Base-by-base conservation (phyloP, 2,113 vertebrate species). In the Hippopotamus amphibius region DNA sequence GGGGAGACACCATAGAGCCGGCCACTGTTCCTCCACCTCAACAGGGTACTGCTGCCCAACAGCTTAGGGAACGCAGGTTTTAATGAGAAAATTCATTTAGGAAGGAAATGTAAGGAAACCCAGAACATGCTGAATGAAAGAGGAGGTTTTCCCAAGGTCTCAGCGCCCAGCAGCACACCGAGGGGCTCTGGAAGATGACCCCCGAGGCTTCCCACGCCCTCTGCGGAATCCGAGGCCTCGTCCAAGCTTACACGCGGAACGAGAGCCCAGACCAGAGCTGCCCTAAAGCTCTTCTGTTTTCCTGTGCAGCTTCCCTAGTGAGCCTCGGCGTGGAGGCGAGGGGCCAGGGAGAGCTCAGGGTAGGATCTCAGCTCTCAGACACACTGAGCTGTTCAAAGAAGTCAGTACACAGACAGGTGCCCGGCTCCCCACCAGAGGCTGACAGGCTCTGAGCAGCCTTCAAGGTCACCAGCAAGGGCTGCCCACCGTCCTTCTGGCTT, bases 11-110 rank as follows among this genome's bases (percentile, higher is more conserved):
- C 0, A n/a, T 43, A 46, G 37, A 41, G 69, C n/a, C 4, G 0
- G 91, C n/a, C 15, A 0, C 26, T 43, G 74, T 43, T 66, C 48
- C 33, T 28, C 57, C 15, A 50, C 21, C 88, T 66, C 50, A 0
- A 9, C 61, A 92, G 68, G 4, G n/a, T 0, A 16, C 74, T 15
- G 68, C 79, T 88, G 48, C 59, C 76, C 28, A 4, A n/a, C 12
- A n/a, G 71, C 71, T 90, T 37, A 22, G n/a, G 83, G 86, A 86
- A 95, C 21, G 17, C 15, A 69, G 59, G n/a, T 66, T n/a, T 72
- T 41, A 77, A 72, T 66, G 55, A 88, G 80, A 92, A 97, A 95
- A 93, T 81, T 96, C 76, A 87, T 92, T 95, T 81, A 95, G 94
- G 69, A 96, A 92, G 41, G 37, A 71, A 63, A 80, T 41, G 28